Percentiles rank a stretch among this genome's conserved stretches.
Conservation (phyloP, 2,797 vertebrate genomes). For the Urophycis tenuis region DNA sequence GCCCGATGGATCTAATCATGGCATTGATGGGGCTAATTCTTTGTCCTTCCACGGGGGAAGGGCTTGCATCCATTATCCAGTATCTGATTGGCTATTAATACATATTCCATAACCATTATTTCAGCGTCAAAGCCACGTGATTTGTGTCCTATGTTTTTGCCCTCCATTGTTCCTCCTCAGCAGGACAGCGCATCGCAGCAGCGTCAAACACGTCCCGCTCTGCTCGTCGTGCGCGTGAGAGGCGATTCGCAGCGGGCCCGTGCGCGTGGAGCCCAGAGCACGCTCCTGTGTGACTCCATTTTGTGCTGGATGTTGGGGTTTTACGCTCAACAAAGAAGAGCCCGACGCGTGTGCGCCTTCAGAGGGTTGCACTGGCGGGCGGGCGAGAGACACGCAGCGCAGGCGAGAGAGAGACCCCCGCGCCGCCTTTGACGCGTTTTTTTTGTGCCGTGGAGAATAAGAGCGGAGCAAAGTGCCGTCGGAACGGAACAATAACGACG, state of each 20-base stretch:
- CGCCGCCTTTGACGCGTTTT: neutral
- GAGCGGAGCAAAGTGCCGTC: too few relatives aligned
- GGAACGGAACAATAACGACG: neutral
- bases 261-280: neutral
- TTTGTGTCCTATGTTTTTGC: neutral
- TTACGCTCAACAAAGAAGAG: neutral
- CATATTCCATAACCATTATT: neutral
- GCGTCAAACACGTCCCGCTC: neutral
- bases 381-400: neutral
- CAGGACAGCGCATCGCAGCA: neutral
- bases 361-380: neutral
- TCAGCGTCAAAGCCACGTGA: neutral
- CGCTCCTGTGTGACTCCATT: neutral
- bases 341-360: neutral
- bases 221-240: neutral
- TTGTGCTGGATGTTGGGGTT: neutral
- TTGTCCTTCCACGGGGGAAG: slow-evolving; percentile 25
- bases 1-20: slow-evolving; percentile 54
- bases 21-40: slow-evolving; percentile 49
- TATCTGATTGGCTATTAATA: slow-evolving; percentile 36
- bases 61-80: slow-evolving; percentile 29
- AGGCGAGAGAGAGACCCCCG: neutral
- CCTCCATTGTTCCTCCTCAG: neutral
- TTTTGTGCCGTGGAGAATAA: neutral
- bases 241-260: neutral